phyloP scores from a whole-genome alignment of 2,888 invertebrate species.

The Drosophila meridionalis region DNA sequence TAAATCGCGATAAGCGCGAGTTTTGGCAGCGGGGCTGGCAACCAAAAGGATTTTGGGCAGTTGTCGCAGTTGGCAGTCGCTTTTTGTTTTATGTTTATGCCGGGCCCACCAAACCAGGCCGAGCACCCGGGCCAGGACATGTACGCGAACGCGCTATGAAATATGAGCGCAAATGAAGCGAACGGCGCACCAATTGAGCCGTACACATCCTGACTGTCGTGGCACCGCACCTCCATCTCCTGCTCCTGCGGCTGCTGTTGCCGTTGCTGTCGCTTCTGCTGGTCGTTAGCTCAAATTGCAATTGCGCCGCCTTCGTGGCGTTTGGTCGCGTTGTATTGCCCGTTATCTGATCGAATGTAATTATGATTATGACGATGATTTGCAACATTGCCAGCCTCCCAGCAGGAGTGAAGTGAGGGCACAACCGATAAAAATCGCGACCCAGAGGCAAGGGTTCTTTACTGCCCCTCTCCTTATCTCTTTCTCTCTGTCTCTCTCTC shows the following conservation, averaged over 20 bases:
- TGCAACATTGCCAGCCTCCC: constrained; percentile 69
- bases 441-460: constrained; percentile 55
- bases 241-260: constrained; percentile 8
- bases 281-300: constrained; percentile 78
- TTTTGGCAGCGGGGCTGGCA: constrained; percentile 53
- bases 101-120: constrained; percentile 51
- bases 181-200: constrained; percentile 59
- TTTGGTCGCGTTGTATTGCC: constrained; percentile 40
- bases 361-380: constrained; percentile 81
- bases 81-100: constrained; percentile 75
- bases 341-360: constrained; percentile 80
- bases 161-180: constrained; percentile 78
- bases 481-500: constrained; percentile 19
- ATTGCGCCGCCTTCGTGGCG: constrained; percentile 55
- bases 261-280: constrained; percentile 14
- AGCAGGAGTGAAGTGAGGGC: constrained; percentile 17
- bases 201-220: constrained; percentile 27
- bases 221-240: constrained; percentile 8
- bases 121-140: constrained; percentile 10
- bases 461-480: constrained; percentile 1
- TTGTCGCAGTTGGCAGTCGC: constrained; percentile 50
- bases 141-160: constrained; percentile 49
- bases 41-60: constrained; percentile 54
- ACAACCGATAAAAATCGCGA: constrained; percentile 59
- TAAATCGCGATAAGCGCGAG: constrained; percentile 76